These are phyloP conservation scores for Dascillus cervinus DNA, from an alignment of 2,888 invertebrate species.

Conservation along the genomic window DNA sequence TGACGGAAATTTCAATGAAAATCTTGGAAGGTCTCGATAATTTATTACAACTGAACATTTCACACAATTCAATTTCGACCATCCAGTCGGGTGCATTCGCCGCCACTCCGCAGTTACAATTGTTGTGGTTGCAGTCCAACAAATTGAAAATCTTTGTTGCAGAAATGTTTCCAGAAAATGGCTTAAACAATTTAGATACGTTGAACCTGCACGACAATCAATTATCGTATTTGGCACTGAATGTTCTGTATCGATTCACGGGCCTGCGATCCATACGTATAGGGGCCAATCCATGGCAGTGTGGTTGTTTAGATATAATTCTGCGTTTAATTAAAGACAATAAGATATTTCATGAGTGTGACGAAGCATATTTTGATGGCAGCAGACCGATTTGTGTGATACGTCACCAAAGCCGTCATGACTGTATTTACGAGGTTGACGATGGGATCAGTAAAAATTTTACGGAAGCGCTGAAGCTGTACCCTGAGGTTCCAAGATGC, in stretches of 20 bases:
- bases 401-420: too few relatives aligned
- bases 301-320: slow-evolving; percentile 9
- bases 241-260: slow-evolving; percentile 1
- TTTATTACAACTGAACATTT: slow-evolving; percentile 7
- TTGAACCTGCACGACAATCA: slow-evolving; percentile 6
- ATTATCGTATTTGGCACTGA: slow-evolving; percentile 5
- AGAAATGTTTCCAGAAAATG: slow-evolving; percentile 4
- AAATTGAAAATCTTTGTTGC: slow-evolving; percentile 2
- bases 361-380: slow-evolving; percentile 8
- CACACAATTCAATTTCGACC: slow-evolving; percentile 5
- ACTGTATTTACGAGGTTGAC: too few relatives aligned
- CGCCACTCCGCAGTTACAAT: slow-evolving; percentile 4
- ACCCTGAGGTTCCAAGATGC: too few relatives aligned
- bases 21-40: slow-evolving; percentile 6
- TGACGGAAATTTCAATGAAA: slow-evolving; percentile 7
- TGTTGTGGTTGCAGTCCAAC: slow-evolving; percentile 6
- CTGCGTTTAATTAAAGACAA: slow-evolving; percentile 5
- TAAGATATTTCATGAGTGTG: slow-evolving; percentile 6
- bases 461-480: too few relatives aligned
- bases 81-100: slow-evolving; percentile 6
- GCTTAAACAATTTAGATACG: slow-evolving; percentile 3
- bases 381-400: slow-evolving; percentile 8
- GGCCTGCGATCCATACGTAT: slow-evolving; percentile 6
- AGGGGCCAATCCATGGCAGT: slow-evolving; percentile 13
- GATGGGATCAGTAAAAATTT: too few relatives aligned